These are phyloP conservation scores for Melanerpes aurifrons DNA, from an alignment of 2,113 vertebrate species.

Conservation along the genomic window DNA sequence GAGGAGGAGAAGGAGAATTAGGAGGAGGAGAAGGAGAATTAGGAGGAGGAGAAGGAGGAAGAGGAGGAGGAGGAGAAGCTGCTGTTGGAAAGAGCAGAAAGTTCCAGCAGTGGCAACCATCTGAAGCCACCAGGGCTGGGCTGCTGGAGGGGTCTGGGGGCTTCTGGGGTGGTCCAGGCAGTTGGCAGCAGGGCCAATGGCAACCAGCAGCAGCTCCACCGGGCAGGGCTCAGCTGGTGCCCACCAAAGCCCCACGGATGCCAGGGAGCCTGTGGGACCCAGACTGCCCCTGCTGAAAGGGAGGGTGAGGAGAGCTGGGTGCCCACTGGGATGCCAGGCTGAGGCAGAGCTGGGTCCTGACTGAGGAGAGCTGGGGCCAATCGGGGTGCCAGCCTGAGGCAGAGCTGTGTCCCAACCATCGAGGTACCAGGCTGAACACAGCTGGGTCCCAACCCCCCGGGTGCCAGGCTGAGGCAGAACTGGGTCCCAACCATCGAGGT, in stretches of 20 bases:
- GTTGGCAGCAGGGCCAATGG: not conserved
- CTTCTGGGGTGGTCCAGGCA: not conserved
- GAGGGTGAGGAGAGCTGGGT: not conserved
- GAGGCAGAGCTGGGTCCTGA: not conserved
- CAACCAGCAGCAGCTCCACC: not conserved
- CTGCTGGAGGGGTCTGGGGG: not conserved
- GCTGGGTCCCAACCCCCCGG: too few relatives aligned
- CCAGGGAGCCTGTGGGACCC: not conserved
- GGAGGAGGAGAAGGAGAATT: not conserved
- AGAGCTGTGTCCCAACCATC: too few relatives aligned
- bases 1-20: not conserved
- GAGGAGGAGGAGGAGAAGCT: not conserved
- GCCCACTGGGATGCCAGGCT: not conserved
- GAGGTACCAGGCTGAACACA: too few relatives aligned
- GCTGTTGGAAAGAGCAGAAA: not conserved
- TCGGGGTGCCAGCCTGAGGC: too few relatives aligned
- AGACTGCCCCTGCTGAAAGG: not conserved
- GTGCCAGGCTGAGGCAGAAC: too few relatives aligned
- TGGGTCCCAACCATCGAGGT: too few relatives aligned
- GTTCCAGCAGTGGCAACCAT: fast-evolving
- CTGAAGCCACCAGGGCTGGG: not conserved
- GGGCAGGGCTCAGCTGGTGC: not conserved
- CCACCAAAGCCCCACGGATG: not conserved
- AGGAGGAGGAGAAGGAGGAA: not conserved
- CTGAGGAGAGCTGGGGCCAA: too few relatives aligned